Evolutionary conservation across 2,113 vertebrate species (phyloP).

Genomic region (Gambusia holbrooki): DNA sequence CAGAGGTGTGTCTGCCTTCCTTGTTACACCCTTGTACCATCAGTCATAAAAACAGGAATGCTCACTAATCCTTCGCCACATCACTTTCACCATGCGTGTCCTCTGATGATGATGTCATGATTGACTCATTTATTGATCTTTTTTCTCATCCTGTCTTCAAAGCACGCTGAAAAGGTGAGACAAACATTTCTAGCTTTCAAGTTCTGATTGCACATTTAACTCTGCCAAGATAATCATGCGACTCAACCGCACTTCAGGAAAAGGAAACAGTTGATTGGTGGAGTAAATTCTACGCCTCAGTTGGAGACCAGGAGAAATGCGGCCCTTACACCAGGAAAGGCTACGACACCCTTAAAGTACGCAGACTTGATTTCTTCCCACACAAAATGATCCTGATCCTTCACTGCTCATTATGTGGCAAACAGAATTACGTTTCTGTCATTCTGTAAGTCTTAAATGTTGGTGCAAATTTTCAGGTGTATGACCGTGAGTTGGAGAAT

Average conservation of each 20-base stretch:
- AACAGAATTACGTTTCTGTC: background rate
- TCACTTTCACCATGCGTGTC: constrained; percentile 7
- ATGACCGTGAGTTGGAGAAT: constrained; percentile 86
- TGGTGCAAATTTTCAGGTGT: constrained; percentile 82
- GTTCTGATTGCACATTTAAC: background rate
- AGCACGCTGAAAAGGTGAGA: constrained; percentile 71
- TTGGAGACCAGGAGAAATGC: constrained; percentile 89
- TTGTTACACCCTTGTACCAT: constrained; percentile 41
- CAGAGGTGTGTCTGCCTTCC: background rate
- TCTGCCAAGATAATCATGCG: background rate
- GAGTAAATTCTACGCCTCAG: constrained; percentile 97
- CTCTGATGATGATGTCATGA: background rate
- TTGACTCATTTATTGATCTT: constrained; percentile 14
- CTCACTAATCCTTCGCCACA: constrained; percentile 12
- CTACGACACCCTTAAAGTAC: constrained; percentile 93
- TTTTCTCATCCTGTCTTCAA: constrained; percentile 8
- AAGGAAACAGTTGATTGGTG: constrained; percentile 97
- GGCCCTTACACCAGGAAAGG: constrained; percentile 93
- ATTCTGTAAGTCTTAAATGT: background rate
- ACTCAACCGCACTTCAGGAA: constrained; percentile 79
- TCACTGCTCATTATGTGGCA: background rate
- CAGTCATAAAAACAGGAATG: constrained; percentile 1
- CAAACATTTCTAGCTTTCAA: background rate
- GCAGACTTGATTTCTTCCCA: background rate
- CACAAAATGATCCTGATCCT: background rate